Base-by-base conservation (phyloP, 2,888 invertebrate genomes). In the Dynastes hyllus region DNA sequence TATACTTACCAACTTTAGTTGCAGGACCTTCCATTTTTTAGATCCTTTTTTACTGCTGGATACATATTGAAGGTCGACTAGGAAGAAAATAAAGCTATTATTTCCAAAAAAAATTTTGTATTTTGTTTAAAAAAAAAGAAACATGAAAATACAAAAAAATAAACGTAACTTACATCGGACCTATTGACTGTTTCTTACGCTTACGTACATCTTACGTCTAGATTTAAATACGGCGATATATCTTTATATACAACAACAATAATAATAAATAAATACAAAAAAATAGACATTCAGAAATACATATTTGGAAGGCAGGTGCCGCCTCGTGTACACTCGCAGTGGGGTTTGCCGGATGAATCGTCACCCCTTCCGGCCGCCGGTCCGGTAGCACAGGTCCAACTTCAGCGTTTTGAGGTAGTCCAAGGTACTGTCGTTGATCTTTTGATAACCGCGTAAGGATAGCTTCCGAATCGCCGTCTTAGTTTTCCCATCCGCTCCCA, bases 321-420 rank as follows among this genome's bases (percentile, higher is more conserved):
- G 85, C 86, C 53, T 86, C 84, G 80, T 88, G 88, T 29, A 91
- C 16, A 93, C 89, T 69, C 91, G 82, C 93, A 93, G 93, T 91
- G 0, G 94, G 93, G 78, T 93, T 90, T 90, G 84, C 0, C 88
- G 88, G 70, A 90, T 91, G 81, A 95, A 95, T 87, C n/a, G 90
- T 89, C 0, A 95, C 90, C 0, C 93, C 95, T 88, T 84, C 5
- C 87, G 86, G 0, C 94, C 93, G 0, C 90, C 89, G 0, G 94
- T 94, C 0, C 92, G 92, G n/a, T n/a, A n/a, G n/a, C n/a, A n/a
- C n/a, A 88, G 77, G 11, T 87, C 86, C 66, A 88, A 80, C 45
- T 86, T 84, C 55, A 88, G 81, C 71, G 86, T 82, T 63, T 80
- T 82, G 0, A 88, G 79, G 55, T 82, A 83, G 1, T 67, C 51